Base-by-base conservation (phyloP, 2,113 vertebrate species). In the Hippolais icterina region DNA sequence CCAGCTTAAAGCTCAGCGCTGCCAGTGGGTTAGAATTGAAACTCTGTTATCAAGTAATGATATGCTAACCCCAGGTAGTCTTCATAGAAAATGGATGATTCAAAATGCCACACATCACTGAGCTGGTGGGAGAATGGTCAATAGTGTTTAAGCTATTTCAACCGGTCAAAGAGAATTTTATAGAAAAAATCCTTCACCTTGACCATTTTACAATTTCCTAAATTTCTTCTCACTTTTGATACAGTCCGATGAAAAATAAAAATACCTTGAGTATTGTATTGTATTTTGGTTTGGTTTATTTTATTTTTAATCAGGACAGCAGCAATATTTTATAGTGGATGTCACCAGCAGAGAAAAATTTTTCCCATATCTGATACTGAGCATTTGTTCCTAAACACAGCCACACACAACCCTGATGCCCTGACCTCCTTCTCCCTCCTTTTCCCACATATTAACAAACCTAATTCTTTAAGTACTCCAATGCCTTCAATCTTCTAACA, bases 71-170 rank as follows among this genome's bases (percentile, higher is more conserved):
- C 52, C 60, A 63, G 87, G 89, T 90, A 87, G 63, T 90, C 94
- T 89, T 87, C 91, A 82, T 87, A 96, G 79, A 83, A 72, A 93
- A 94, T 72, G 80, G 92, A 90, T 97, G 96, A 90, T 90, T 94
- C 93, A 95, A 93, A 96, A 92, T 31, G 80, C 88, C 85, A 95
- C 65, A 96, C 93, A 81, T 89, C 90, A 78, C 94, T 89, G 90
- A 94, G 93, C 92, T 77, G 83, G 76, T 87, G 69, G 68, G 91
- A 92, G 90, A 92, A 94, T 87, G 94, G 96, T 90, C 93, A 93
- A 93, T 93, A 95, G 76, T 61, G 86, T 94, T 97, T 93, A 96
- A 94, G 93, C 69, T 89, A 71, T 87, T 89, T 94, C 88, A 93
- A 82, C 56, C 42, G 12, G 94, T 88, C 96, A 90, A 92, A 95